Evolutionary conservation across 2,888 invertebrate species (phyloP).

Genomic region (Nineta flava): DNA sequence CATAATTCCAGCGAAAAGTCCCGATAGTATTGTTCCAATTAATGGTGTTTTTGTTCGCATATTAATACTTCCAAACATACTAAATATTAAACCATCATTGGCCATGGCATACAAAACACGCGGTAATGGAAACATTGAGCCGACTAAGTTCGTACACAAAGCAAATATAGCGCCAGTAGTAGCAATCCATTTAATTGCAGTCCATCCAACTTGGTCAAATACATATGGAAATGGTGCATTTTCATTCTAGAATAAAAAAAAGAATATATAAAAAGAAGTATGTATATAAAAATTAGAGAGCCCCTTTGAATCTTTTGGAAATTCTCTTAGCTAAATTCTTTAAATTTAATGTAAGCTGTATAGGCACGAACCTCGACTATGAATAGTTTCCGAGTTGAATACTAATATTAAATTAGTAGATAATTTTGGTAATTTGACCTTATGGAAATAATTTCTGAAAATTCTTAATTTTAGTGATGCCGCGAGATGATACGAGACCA

Average conservation of each 20-base stretch:
- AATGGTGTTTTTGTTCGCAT: conserved; percentile 63
- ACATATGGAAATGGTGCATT: conserved; percentile 80
- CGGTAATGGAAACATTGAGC: conserved; percentile 79
- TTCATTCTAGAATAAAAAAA: conserved; percentile 49
- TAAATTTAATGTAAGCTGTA: no score
- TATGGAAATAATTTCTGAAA: no score
- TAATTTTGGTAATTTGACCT: no score
- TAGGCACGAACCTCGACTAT: no score
- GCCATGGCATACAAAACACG: conserved; percentile 84
- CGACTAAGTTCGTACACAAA: conserved; percentile 71
- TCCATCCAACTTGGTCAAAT: conserved; percentile 62
- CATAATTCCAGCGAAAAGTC: conserved; percentile 62
- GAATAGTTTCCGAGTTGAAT: no score
- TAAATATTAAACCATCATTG: conserved; percentile 72
- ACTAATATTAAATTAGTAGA: no score
- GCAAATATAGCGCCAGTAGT: conserved; percentile 86
- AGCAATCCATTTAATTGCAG: conserved; percentile 72
- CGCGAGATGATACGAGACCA: no score
- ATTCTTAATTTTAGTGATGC: no score
- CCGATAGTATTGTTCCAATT: conserved; percentile 58
- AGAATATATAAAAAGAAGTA: no score
- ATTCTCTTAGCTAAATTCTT: no score
- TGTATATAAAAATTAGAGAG: no score
- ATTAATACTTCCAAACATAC: conserved; percentile 50
- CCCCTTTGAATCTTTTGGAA: no score